These are phyloP conservation scores for Chrysolina oricalcia DNA, from an alignment of 2,888 invertebrate genomes.

Conservation along the genomic window DNA sequence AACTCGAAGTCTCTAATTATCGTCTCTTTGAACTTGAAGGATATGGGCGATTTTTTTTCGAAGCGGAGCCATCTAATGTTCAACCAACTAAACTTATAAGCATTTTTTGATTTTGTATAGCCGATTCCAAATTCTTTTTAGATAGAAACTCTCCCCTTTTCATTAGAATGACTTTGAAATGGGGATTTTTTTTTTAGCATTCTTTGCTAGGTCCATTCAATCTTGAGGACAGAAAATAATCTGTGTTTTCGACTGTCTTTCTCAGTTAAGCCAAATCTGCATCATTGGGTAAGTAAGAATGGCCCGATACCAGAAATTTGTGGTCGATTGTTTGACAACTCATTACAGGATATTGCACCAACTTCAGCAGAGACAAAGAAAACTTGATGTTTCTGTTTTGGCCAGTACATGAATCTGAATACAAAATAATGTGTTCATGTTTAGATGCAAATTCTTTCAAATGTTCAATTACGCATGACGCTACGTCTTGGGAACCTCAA, in stretches of 20 bases:
- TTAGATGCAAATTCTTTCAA: background rate
- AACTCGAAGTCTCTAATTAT: background rate
- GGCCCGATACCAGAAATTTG: conserved; percentile 22
- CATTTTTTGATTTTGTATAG: conserved; percentile 26
- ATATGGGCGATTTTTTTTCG: conserved; percentile 20
- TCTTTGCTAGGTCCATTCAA: conserved; percentile 27
- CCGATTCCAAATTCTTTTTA: conserved; percentile 20
- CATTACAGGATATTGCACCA: conserved; percentile 30
- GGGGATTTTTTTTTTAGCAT: conserved; percentile 2
- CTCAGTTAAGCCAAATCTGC: conserved; percentile 27
- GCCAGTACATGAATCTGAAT: conserved; percentile 32
- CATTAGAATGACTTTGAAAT: conserved; percentile 2
- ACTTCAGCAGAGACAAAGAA: background rate
- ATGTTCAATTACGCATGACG: conserved; percentile 12
- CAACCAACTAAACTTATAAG: conserved; percentile 29
- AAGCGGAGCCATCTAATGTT: conserved; percentile 33
- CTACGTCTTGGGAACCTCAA: conserved; percentile 26
- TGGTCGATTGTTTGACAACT: background rate
- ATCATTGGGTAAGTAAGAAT: conserved; percentile 32
- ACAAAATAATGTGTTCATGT: conserved; percentile 25
- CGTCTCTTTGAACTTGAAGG: background rate
- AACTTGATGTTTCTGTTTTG: conserved; percentile 30
- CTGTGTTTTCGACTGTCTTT: conserved; percentile 22
- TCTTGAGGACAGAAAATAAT: conserved; percentile 21
- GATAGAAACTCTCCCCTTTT: conserved; percentile 25